phyloP scores from a whole-genome alignment of 23 tunicate genomes.

The Botrylloides violaceus region DNA sequence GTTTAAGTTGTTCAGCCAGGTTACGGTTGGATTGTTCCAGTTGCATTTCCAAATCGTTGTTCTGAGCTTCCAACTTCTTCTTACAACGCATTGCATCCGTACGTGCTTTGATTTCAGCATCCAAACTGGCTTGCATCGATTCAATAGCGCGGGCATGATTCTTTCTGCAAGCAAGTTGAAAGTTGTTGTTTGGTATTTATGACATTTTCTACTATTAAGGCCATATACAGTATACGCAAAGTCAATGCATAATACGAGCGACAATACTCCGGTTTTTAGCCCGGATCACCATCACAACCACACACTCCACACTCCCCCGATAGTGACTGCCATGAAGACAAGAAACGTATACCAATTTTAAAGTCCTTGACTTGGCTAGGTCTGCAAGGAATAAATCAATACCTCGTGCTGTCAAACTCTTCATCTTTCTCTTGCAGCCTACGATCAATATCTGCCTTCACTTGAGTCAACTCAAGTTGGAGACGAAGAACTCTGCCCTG shows the following conservation, averaged over 20 bases:
- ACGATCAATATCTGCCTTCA: conserved; percentile 94
- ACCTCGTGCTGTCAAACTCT: conserved; percentile 98
- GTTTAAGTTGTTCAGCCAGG: conserved; percentile 68
- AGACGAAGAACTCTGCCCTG: conserved; percentile 96
- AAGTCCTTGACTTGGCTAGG: no score
- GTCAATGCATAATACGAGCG: no score
- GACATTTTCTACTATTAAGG: no score
- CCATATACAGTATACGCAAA: no score
- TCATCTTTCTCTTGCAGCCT: conserved; percentile 96
- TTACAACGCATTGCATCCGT: conserved; percentile 88
- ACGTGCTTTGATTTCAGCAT: conserved; percentile 95
- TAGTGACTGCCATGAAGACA: no score
- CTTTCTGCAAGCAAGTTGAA: conserved; percentile 61
- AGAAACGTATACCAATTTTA: no score
- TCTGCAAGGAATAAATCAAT: background rate
- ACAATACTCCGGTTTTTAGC: no score
- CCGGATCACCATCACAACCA: no score
- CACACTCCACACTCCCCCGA: no score
- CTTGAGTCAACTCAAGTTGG: conserved; percentile 93
- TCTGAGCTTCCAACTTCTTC: conserved; percentile 93
- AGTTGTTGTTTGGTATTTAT: no score
- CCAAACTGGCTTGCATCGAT: conserved; percentile 94
- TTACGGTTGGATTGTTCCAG: conserved; percentile 92
- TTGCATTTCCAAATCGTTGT: conserved; percentile 88
- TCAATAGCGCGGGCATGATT: conserved; percentile 91